Conservation (phyloP, 2,113 vertebrate genomes). For the Clarias gariepinus region DNA sequence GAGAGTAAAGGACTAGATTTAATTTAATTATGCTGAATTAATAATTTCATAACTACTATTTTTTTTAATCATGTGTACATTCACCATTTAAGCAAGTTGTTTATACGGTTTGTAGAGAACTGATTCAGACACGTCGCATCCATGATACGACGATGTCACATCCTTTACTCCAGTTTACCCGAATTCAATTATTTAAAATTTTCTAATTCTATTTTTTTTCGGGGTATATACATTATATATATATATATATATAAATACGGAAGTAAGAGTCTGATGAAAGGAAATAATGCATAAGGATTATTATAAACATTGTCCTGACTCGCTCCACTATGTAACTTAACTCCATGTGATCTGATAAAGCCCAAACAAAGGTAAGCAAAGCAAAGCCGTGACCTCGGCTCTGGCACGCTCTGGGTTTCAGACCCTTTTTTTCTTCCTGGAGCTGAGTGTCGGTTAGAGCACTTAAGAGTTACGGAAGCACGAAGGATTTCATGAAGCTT, state of each 20-base stretch:
- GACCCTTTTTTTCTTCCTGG: conserved; percentile 10
- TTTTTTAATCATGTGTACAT: too few relatives aligned
- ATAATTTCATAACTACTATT: too few relatives aligned
- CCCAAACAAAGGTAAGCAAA: conserved; percentile 50
- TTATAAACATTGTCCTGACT: conserved; percentile 18
- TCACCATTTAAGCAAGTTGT: too few relatives aligned
- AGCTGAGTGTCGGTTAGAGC: conserved; percentile 20
- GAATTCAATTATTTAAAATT: too few relatives aligned
- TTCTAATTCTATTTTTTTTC: too few relatives aligned
- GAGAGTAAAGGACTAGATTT: too few relatives aligned
- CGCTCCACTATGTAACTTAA: conserved; percentile 16
- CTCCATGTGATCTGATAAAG: conserved; percentile 50
- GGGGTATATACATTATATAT: too few relatives aligned
- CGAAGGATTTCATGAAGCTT: conserved; percentile 13
- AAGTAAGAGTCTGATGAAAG: not conserved
- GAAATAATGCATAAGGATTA: not conserved
- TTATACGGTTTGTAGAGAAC: too few relatives aligned
- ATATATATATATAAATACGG: not conserved
- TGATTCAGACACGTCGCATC: too few relatives aligned
- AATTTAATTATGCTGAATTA: too few relatives aligned
- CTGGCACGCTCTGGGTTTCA: conserved; percentile 30
- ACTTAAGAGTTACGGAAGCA: conserved; percentile 5
- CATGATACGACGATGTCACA: too few relatives aligned
- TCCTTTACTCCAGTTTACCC: too few relatives aligned
- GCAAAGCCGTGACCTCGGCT: conserved; percentile 42